Base-by-base conservation (phyloP, 2,888 invertebrate genomes). In the Halictus quadricinctus region DNA sequence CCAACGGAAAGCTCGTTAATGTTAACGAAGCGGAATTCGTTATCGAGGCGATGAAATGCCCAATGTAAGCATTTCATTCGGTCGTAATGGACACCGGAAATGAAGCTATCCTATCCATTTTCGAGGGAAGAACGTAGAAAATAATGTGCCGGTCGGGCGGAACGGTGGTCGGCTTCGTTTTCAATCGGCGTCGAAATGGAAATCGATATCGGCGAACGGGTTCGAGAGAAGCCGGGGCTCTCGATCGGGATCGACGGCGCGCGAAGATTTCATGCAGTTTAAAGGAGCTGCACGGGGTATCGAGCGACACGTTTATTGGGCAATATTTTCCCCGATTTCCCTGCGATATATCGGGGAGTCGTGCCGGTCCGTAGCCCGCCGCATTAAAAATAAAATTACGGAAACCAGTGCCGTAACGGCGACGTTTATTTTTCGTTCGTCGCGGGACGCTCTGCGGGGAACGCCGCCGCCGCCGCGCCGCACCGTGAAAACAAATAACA, bases 301-400 rank as follows among this genome's bases (percentile, higher is more conserved):
- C 73, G 54, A 41, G 36, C 54, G 21, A 74, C 36, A 41, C 73
- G 73, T 74, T 74, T 69, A 74, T 74, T 54, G 73, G 73, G 54
- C 36, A 74, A 74, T 74, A 74, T 74, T 74, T 74, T 74, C 41
- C 50, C 43, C 54, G 73, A 74, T 74, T 54, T 21, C 54, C 36
- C 36, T 36, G 73, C 36, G n/a, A 74, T 72, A 48, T 25, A 36
- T 54, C 21, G 29, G 13, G 21, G 36, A 29, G 54, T 1, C 12
- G 54, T 36, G 50, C 48, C 8, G 25, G 13, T 25, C 21, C 48
- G 15, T 50, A 29, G 50, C 50, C 50, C 21, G n/a, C 10, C 69
- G 41, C 69, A 41, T 69, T 69, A 66, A 66, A 66, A 66, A 66
- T 66, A 66, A 66, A 66, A 66, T 66, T 66, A 66, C 66, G 36